phyloP scores from a whole-genome alignment of 2,888 invertebrate genomes.

The Allolobophora icterica region DNA sequence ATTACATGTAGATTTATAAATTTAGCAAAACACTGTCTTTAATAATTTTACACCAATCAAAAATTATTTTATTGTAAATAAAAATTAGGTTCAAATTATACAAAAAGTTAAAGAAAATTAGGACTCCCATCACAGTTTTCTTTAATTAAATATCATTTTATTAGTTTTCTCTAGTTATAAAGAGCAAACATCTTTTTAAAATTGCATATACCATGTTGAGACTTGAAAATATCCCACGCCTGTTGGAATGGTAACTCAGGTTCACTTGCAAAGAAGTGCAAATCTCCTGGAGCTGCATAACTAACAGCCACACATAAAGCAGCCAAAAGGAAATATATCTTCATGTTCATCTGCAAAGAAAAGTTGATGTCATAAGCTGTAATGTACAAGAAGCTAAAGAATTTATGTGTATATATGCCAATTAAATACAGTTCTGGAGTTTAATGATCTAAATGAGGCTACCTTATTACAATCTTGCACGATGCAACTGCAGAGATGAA shows the following conservation, averaged over 20 bases:
- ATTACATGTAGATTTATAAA: background rate
- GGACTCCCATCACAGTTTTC: background rate
- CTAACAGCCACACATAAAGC: background rate
- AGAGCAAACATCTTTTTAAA: background rate
- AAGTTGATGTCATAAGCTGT: background rate
- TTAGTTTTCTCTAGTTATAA: background rate
- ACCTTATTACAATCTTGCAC: background rate
- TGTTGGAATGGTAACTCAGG: background rate
- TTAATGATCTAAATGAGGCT: background rate
- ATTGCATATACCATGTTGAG: background rate
- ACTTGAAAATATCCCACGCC: background rate
- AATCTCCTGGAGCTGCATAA: background rate
- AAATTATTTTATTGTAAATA: background rate
- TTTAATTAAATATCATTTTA: background rate
- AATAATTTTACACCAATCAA: background rate
- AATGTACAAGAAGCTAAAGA: background rate
- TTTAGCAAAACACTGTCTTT: background rate
- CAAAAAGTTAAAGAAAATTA: background rate
- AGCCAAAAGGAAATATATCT: background rate
- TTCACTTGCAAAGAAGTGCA: background rate
- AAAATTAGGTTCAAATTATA: background rate
- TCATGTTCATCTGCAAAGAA: background rate
- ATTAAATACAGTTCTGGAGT: background rate
- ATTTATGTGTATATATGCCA: background rate
- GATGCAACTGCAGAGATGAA: background rate